Evolutionary conservation across 2,797 vertebrate genomes (phyloP).

Genomic region (Sebastes itinus): DNA sequence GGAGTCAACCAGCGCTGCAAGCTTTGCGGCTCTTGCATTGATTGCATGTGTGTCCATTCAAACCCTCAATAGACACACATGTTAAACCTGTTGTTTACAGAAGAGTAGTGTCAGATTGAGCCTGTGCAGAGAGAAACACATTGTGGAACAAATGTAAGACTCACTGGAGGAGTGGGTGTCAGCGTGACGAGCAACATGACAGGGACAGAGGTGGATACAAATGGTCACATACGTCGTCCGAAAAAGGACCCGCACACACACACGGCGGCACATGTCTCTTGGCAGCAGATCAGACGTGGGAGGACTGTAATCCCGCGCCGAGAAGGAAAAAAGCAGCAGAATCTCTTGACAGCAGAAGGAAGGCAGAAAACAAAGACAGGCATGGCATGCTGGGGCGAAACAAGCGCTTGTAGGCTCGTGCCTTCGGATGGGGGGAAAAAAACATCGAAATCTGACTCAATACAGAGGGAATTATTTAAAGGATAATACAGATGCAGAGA

Average conservation of each 20-base stretch:
- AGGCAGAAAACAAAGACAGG: slow-evolving; percentile 48
- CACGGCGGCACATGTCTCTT: slow-evolving; percentile 34
- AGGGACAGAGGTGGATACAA: slow-evolving; percentile 55
- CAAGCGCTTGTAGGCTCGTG: slow-evolving; percentile 51
- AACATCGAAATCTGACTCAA: slow-evolving; percentile 42
- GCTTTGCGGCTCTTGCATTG: not conserved
- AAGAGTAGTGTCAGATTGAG: not conserved
- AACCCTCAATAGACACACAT: not conserved
- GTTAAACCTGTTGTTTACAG: not conserved
- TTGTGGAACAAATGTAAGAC: slow-evolving; percentile 3
- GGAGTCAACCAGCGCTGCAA: not conserved
- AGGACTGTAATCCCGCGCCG: slow-evolving; percentile 57
- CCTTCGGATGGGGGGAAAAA: slow-evolving; percentile 35
- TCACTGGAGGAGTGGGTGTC: slow-evolving; percentile 16
- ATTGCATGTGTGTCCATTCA: not conserved
- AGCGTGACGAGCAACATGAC: slow-evolving; percentile 31
- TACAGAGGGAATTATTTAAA: slow-evolving; percentile 70
- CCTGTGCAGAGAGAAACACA: not conserved
- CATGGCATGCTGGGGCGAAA: slow-evolving; percentile 47
- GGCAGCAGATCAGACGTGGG: slow-evolving; percentile 67
- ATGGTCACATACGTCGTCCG: slow-evolving; percentile 43
- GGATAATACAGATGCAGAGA: slow-evolving; percentile 48
- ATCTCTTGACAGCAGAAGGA: slow-evolving; percentile 59
- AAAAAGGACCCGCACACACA: not conserved
- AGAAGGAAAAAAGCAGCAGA: slow-evolving; percentile 25